phyloP scores from a whole-genome alignment of 2,888 invertebrate species.

The Tenthredo mesomela region DNA sequence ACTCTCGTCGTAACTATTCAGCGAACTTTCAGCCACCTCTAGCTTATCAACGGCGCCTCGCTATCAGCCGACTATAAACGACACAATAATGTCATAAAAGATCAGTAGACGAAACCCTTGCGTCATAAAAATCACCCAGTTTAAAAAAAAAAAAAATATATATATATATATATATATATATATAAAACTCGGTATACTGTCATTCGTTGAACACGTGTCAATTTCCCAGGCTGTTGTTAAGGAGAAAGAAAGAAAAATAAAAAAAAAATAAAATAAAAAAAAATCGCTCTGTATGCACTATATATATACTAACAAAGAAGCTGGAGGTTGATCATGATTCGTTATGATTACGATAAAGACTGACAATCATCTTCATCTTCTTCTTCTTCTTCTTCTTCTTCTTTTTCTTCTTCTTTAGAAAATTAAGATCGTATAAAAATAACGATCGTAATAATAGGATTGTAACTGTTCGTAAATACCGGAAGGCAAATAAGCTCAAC shows the following conservation, averaged over 20 bases:
- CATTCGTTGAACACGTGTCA: not conserved
- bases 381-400: not conserved
- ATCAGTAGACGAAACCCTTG: conserved; percentile 32
- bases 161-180: too few relatives aligned
- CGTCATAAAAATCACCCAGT: conserved; percentile 8
- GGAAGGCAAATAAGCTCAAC: not conserved
- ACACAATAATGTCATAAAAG: conserved; percentile 44
- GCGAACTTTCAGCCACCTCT: conserved; percentile 47
- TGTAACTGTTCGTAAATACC: not conserved
- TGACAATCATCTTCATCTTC: not conserved
- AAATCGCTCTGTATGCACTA: not conserved
- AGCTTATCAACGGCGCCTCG: conserved; percentile 50
- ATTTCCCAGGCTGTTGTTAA: not conserved
- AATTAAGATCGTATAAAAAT: not conserved
- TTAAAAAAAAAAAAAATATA: not conserved
- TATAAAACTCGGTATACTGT: not conserved
- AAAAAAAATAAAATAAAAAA: too few relatives aligned
- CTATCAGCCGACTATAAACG: conserved; percentile 39
- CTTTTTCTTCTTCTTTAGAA: not conserved
- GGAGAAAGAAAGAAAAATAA: not conserved
- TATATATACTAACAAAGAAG: not conserved
- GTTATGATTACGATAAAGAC: not conserved
- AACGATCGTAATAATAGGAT: not conserved
- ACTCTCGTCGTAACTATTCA: not conserved
- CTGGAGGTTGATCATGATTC: not conserved